Conservation (phyloP, 2,113 vertebrate genomes). For the Theristicus caerulescens region DNA sequence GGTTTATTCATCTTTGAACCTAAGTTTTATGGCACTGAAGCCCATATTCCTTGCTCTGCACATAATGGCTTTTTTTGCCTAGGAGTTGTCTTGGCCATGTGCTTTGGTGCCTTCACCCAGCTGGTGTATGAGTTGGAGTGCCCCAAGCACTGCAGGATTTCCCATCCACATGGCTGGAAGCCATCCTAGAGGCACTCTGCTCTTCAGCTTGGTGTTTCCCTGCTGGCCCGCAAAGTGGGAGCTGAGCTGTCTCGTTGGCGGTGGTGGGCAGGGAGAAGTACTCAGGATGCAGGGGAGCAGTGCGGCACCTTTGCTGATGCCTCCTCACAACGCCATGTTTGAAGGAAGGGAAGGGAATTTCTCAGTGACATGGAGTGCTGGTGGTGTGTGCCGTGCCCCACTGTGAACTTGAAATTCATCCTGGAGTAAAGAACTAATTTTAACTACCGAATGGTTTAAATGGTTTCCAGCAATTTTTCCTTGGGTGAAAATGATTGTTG, state of each 20-base stretch:
- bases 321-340: not conserved
- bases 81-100: not conserved
- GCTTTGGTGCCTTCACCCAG: not conserved
- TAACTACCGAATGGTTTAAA: not conserved
- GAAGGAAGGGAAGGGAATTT: not conserved
- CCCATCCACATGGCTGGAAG: not conserved
- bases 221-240: not conserved
- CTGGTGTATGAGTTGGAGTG: not conserved
- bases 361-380: not conserved
- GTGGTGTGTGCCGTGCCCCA: not conserved
- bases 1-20: not conserved
- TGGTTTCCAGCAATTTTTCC: not conserved
- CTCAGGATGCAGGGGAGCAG: not conserved
- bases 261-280: not conserved
- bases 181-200: not conserved
- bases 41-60: not conserved
- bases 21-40: not conserved
- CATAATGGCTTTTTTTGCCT: not conserved
- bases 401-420: not conserved
- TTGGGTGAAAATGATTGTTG: not conserved
- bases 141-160: not conserved
- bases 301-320: not conserved
- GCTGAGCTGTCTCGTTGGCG: fast-evolving
- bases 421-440: not conserved
- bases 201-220: not conserved